These are phyloP conservation scores for Pao palembangensis DNA, from an alignment of 2,113 vertebrate species.

Conservation along the genomic window DNA sequence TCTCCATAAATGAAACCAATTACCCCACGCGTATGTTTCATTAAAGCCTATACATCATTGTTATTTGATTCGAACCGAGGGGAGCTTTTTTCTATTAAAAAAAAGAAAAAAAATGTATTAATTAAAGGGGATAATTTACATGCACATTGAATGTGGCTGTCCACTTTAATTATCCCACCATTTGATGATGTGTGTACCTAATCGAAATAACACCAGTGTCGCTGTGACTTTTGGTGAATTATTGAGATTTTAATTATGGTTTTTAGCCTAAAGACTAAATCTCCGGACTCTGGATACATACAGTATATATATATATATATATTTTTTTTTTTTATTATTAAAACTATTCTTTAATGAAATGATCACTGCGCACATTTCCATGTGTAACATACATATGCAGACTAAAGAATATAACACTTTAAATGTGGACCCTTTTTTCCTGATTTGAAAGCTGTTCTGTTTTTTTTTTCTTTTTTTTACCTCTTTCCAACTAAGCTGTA, in stretches of 20 bases:
- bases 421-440: conserved; percentile 56
- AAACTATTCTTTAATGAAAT: conserved; percentile 1
- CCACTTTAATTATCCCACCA: conserved; percentile 58
- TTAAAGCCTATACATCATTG: conserved; percentile 57
- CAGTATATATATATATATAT: no score
- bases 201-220: conserved; percentile 37
- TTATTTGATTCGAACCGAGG: conserved; percentile 50
- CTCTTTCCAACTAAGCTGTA: conserved; percentile 70
- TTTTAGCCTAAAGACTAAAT: conserved; percentile 14
- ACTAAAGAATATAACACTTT: conserved; percentile 54
- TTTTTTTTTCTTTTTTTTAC: conserved; percentile 55
- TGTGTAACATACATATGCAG: conserved; percentile 44
- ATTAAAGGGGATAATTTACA: conserved; percentile 66
- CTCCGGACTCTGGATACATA: background rate
- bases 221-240: conserved; percentile 19
- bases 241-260: conserved; percentile 22
- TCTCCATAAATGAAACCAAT: conserved; percentile 54
- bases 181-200: conserved; percentile 53
- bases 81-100: conserved; percentile 44
- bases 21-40: conserved; percentile 57
- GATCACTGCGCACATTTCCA: conserved; percentile 17
- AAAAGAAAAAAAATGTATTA: conserved; percentile 40
- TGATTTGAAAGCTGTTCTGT: conserved; percentile 65
- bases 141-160: conserved; percentile 47
- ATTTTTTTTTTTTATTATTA: conserved; percentile 5